A percentile compares a stretch with the other conserved stretches of the same genome.
Conservation (phyloP, 92 coral and sea anemone genomes). For the Galaxea fascicularis region DNA sequence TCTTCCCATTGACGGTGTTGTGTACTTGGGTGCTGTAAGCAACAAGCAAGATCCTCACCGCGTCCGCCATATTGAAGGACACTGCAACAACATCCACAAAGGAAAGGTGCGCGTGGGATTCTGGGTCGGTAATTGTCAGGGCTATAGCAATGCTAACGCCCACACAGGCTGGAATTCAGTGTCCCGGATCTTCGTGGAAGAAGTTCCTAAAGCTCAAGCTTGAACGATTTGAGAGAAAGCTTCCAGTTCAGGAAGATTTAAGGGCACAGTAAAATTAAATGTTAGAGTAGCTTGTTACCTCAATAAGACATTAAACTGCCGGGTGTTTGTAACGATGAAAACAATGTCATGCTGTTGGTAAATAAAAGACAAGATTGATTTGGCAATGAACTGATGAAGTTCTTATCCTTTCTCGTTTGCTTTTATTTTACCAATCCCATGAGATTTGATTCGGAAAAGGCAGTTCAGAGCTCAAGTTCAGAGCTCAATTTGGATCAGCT, state of each 20-base stretch:
- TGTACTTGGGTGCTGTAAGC: neutral
- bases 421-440: too few species aligned
- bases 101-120: constrained; percentile 14
- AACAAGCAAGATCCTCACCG: neutral
- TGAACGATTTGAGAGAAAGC: neutral
- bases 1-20: constrained; percentile 4
- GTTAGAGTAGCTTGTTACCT: neutral
- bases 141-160: neutral
- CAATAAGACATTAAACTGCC: too few species aligned
- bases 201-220: constrained; percentile 12
- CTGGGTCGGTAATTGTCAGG: neutral
- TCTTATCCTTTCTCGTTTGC: too few species aligned
- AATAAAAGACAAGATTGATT: too few species aligned
- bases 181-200: constrained; percentile 19
- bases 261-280: neutral
- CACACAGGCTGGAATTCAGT: constrained; percentile 7
- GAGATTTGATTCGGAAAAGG: too few species aligned
- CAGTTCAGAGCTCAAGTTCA: too few species aligned
- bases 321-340: neutral
- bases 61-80: constrained; percentile 20
- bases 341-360: too few species aligned
- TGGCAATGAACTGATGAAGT: too few species aligned
- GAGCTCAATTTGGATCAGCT: too few species aligned
- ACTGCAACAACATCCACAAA: constrained; percentile 13
- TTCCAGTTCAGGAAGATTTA: neutral